Percentiles rank a stretch among this genome's conserved stretches.
These are phyloP conservation scores for Peromyscus attwateri DNA, from an alignment of 2,797 vertebrate genomes.

Conservation along the genomic window DNA sequence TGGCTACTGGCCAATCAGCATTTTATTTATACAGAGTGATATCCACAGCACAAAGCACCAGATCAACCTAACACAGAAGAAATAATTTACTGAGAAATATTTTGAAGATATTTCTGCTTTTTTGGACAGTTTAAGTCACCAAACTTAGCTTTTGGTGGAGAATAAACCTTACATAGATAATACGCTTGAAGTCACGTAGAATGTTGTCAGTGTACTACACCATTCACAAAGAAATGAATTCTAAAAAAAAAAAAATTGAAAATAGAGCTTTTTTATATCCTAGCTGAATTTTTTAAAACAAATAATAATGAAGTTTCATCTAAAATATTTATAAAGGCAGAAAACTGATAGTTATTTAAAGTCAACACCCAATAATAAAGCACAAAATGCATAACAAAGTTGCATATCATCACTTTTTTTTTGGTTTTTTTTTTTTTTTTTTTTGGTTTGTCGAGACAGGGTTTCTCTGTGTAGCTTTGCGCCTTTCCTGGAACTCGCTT, in stretches of 20 bases:
- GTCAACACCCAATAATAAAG: background rate
- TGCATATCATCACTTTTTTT: background rate
- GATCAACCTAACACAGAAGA: background rate
- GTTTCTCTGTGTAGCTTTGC: no score
- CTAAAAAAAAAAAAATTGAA: background rate
- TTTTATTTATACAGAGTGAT: no score
- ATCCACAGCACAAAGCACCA: no score
- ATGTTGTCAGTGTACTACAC: background rate
- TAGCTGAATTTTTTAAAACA: slow-evolving; percentile 9
- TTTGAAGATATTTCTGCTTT: slow-evolving; percentile 23
- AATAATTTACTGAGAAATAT: background rate
- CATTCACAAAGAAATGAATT: background rate
- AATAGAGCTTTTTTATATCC: background rate
- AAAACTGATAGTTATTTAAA: background rate
- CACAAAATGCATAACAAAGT: background rate
- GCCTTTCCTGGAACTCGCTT: no score
- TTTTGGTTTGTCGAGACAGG: no score
- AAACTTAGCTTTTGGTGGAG: slow-evolving; percentile 29
- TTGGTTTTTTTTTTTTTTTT: no score
- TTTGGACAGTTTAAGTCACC: background rate
- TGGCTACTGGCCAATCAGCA: no score
- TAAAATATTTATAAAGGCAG: slow-evolving; percentile 33
- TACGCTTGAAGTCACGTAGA: background rate
- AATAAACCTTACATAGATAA: background rate
- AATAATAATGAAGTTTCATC: background rate